phyloP scores from a whole-genome alignment of 2,113 vertebrate species.

The Gallinago paraguaiae region DNA sequence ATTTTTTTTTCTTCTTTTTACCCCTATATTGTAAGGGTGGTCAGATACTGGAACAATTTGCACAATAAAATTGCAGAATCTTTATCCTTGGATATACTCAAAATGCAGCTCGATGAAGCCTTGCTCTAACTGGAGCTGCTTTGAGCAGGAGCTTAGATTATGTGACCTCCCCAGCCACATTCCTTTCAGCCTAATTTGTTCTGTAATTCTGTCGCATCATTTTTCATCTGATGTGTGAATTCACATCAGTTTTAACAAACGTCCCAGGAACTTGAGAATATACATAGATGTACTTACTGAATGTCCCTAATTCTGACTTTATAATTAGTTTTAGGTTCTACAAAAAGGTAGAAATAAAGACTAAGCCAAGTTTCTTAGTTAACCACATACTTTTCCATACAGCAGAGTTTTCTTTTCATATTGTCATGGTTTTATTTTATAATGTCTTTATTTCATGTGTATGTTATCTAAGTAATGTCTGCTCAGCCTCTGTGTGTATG shows the following conservation, averaged over 20 bases:
- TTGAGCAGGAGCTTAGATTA: not conserved
- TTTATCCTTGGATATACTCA: not conserved
- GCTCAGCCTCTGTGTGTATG: not conserved
- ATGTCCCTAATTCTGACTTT: not conserved
- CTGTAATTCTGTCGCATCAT: not conserved
- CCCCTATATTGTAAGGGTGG: accelerated
- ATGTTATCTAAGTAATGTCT: not conserved
- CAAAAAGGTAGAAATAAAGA: not conserved
- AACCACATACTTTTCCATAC: not conserved
- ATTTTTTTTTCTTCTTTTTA: too few relatives aligned
- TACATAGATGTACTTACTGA: not conserved
- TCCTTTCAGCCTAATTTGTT: constrained; percentile 7
- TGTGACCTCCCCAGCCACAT: not conserved
- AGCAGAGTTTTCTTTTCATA: not conserved
- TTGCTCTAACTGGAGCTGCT: not conserved
- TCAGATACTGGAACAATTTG: not conserved
- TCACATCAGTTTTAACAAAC: not conserved
- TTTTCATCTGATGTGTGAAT: not conserved
- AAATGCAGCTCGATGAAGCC: not conserved
- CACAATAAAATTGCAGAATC: not conserved
- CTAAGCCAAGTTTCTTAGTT: not conserved
- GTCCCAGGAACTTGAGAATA: not conserved
- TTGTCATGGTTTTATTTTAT: not conserved
- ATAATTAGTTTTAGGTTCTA: not conserved
- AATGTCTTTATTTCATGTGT: not conserved